Conservation (phyloP, 2,888 invertebrate genomes). For the Rhagium mordax region DNA sequence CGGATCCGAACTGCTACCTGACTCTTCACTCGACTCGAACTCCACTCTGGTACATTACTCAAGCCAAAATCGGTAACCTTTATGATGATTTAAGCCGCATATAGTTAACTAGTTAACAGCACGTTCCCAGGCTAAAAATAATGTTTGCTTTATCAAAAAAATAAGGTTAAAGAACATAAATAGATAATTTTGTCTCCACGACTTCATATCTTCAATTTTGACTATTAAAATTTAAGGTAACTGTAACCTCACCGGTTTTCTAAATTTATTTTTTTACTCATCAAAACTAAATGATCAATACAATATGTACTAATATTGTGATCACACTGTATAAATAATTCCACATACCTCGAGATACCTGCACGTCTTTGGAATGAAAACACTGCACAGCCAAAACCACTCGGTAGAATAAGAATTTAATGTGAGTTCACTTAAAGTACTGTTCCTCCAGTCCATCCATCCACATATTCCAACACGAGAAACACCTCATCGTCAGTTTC, state of each 20-base stretch:
- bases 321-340: too few relatives aligned
- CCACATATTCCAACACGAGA: slow-evolving; percentile 89
- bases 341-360: slow-evolving; percentile 79
- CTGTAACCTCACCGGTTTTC: too few relatives aligned
- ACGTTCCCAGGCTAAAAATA: slow-evolving; percentile 82
- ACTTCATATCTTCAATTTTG: too few relatives aligned
- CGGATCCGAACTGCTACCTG: too few relatives aligned
- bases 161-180: too few relatives aligned
- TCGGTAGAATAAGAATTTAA: slow-evolving; percentile 88
- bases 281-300: too few relatives aligned
- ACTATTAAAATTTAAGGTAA: too few relatives aligned
- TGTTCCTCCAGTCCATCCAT: slow-evolving; percentile 79
- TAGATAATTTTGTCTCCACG: too few relatives aligned
- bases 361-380: slow-evolving; percentile 85
- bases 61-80: slow-evolving; percentile 93
- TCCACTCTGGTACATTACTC: slow-evolving; percentile 88
- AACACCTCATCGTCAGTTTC: slow-evolving; percentile 83
- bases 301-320: too few relatives aligned
- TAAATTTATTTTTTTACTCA: too few relatives aligned
- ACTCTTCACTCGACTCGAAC: too few relatives aligned
- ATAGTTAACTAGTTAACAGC: slow-evolving; percentile 76
- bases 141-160: neutral
- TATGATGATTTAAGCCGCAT: slow-evolving; percentile 76
- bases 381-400: slow-evolving; percentile 88
- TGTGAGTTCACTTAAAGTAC: slow-evolving; percentile 78